phyloP scores from a whole-genome alignment of 2,888 invertebrate genomes.

The Hartigia nigra region DNA sequence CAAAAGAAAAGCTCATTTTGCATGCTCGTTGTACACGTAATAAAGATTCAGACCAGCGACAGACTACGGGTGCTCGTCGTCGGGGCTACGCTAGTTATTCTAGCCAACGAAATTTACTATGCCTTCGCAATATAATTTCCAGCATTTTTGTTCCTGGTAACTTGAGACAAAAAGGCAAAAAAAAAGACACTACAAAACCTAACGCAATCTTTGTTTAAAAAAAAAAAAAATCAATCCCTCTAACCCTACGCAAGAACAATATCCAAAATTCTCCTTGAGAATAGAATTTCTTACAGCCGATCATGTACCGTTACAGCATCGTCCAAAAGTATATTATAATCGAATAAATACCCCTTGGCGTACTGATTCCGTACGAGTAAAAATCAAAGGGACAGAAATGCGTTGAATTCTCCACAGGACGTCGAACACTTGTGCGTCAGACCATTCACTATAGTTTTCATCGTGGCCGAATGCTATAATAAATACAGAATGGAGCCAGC shows the following conservation, averaged over 20 bases:
- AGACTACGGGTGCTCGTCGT: not conserved
- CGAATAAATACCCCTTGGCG: not conserved
- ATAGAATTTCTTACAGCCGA: not conserved
- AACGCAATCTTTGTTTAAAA: not conserved
- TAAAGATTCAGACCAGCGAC: not conserved
- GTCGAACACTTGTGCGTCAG: constrained; percentile 49
- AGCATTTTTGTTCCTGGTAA: not conserved
- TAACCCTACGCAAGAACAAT: not conserved
- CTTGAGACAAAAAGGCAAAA: not conserved
- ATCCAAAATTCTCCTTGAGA: not conserved
- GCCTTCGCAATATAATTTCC: not conserved
- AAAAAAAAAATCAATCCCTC: not conserved
- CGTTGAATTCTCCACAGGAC: constrained; percentile 48
- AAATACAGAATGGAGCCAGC: not conserved
- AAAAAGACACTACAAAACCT: not conserved
- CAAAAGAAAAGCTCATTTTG: not conserved
- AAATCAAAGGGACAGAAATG: not conserved
- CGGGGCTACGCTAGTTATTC: not conserved
- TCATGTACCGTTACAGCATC: no score
- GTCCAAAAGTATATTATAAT: not conserved
- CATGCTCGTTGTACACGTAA: not conserved
- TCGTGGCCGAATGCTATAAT: not conserved
- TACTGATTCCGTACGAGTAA: not conserved
- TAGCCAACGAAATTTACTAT: not conserved
- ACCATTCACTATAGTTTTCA: not conserved